Evolutionary conservation across 2,888 invertebrate genomes (phyloP), one percentile per base, ranked within the genome.

Genomic region (Hedychridium roseum): DNA sequence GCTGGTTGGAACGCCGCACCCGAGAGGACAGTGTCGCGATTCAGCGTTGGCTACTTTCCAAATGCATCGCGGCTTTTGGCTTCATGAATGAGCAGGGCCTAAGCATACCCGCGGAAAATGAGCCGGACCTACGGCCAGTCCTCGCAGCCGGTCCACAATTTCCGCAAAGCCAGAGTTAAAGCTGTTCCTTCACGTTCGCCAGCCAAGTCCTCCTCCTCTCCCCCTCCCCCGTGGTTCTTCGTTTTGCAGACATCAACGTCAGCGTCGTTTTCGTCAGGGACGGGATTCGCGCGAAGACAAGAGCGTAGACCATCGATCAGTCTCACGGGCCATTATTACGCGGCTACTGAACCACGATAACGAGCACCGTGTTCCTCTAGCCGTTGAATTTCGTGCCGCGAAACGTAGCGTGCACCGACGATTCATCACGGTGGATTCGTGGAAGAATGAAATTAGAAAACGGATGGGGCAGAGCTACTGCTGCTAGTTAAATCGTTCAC

Each of bases 71-170:
- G 50, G 45, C 56, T 53, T 57, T n/a, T n/a, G 50, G 49, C 45
- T 57, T 71, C 63, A 69, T 72, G 71, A 73, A 74, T 71, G 73
- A 70, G 59, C 43, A n/a, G n/a, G n/a, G n/a, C 48, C 48, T 42
- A 23, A 30, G 35, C 54, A 49, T 49, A 32, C 16, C 28, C 40
- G 37, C 27, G 48, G 60, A 40, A 47, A 59, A 47, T 31, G 46
- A 47, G 43, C 39, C n/a, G n/a, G n/a, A n/a, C n/a, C n/a, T n/a
- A n/a, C n/a, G n/a, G n/a, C n/a, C n/a, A n/a, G n/a, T n/a, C n/a
- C n/a, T n/a, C n/a, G n/a, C n/a, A n/a, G n/a, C n/a, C n/a, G n/a
- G n/a, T n/a, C n/a, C n/a, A n/a, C n/a, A n/a, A n/a, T n/a, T n/a
- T n/a, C n/a, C n/a, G n/a, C n/a, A n/a, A n/a, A n/a, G n/a, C n/a